Evolutionary conservation across 1,140 invertebrate genomes (phyloP).

Genomic region (Scaptomyza montana): DNA sequence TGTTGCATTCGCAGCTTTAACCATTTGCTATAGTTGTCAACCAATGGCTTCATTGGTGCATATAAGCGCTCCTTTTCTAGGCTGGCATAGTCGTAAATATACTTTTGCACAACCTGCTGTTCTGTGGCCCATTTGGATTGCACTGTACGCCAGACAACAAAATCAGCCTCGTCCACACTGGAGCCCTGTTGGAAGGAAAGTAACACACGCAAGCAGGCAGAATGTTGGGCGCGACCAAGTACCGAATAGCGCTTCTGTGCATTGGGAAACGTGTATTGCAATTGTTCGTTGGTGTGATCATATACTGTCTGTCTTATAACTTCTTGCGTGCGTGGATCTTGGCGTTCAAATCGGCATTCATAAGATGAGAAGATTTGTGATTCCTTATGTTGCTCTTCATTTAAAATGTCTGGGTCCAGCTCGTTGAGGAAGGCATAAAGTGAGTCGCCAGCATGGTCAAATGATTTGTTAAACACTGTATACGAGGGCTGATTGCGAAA

Average conservation of each 20-base stretch:
- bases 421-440: constrained; percentile 58
- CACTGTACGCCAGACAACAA: constrained; percentile 45
- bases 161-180: constrained; percentile 34
- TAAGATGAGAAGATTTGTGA: constrained; percentile 48
- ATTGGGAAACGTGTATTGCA: constrained; percentile 42
- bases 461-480: constrained; percentile 54
- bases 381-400: constrained; percentile 26
- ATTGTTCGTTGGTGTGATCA: constrained; percentile 27
- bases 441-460: constrained; percentile 48
- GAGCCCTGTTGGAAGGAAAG: constrained; percentile 40
- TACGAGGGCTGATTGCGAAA: constrained; percentile 62
- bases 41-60: constrained; percentile 50
- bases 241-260: constrained; percentile 22
- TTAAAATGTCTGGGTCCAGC: constrained; percentile 41
- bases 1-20: constrained; percentile 20
- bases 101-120: constrained; percentile 48
- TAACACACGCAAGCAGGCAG: constrained; percentile 56
- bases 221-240: constrained; percentile 40
- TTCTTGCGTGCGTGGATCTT: constrained; percentile 57
- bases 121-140: constrained; percentile 47
- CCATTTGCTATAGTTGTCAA: constrained; percentile 42
- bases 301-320: not conserved
- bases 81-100: constrained; percentile 42
- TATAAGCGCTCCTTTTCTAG: constrained; percentile 40
- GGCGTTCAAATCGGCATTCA: not conserved